Conservation (phyloP, 2,888 invertebrate genomes). For the Philaethria dido region DNA sequence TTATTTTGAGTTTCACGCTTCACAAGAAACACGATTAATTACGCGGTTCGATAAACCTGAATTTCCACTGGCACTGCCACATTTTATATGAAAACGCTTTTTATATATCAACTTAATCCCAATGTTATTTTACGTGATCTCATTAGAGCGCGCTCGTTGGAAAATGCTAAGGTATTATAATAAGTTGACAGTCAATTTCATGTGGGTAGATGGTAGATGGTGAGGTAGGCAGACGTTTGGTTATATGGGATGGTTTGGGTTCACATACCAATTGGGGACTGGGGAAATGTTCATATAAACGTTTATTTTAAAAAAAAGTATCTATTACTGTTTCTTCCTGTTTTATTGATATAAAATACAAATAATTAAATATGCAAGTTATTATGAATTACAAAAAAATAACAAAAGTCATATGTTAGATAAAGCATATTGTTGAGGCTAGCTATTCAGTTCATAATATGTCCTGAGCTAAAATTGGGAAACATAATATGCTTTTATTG, state of each 20-base stretch:
- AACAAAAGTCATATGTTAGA: too few species aligned
- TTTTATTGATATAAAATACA: too few species aligned
- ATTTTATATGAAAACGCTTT: conserved; percentile 30
- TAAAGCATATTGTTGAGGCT: too few species aligned
- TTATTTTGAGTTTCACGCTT: conserved; percentile 14
- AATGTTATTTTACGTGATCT: conserved; percentile 32
- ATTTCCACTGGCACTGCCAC: conserved; percentile 21
- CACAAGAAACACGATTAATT: conserved; percentile 22
- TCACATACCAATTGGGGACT: too few species aligned
- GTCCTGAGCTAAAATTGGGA: too few species aligned
- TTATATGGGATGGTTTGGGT: background rate
- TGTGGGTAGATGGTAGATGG: background rate
- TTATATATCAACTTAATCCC: conserved; percentile 30
- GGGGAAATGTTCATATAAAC: too few species aligned
- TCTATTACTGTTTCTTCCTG: too few species aligned
- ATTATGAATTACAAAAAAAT: too few species aligned
- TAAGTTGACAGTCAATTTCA: background rate
- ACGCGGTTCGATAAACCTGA: conserved; percentile 27
- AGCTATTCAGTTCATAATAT: too few species aligned
- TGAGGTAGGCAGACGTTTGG: background rate
- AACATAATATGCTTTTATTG: too few species aligned
- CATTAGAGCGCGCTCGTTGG: conserved; percentile 18
- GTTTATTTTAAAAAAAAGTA: too few species aligned
- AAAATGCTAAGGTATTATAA: background rate
- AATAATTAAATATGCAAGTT: too few species aligned